Evolutionary conservation across 2,888 invertebrate species (phyloP).

Genomic region (Aleiodes testaceus): DNA sequence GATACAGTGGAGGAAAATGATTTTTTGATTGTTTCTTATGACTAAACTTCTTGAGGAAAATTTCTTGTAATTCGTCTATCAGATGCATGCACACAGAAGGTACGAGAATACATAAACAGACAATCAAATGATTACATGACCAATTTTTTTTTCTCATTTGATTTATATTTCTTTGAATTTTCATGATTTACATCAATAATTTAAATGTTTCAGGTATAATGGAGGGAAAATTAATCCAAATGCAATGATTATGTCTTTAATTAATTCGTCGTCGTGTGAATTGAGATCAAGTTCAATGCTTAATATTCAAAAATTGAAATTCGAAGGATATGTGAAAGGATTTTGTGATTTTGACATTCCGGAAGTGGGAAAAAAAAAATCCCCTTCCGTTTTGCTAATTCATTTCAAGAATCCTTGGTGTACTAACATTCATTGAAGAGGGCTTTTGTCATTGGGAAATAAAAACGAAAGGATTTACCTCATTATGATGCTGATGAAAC

Average conservation of each 20-base stretch:
- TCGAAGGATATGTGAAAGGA: neutral
- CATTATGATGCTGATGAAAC: neutral
- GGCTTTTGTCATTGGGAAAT: neutral
- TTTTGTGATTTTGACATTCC: neutral
- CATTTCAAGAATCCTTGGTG: conserved; percentile 1
- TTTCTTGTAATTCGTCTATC: neutral
- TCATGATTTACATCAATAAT: neutral
- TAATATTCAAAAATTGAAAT: neutral
- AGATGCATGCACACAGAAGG: neutral
- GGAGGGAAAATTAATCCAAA: neutral
- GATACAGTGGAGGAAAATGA: conserved; percentile 3
- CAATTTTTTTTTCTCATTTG: neutral
- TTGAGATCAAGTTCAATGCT: neutral
- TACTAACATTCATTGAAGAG: neutral
- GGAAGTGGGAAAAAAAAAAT: conserved; percentile 9
- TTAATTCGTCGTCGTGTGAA: neutral
- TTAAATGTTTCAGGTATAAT: neutral
- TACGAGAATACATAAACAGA: conserved; percentile 3
- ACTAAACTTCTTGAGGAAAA: neutral
- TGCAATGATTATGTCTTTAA: no score
- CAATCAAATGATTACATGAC: conserved; percentile 23
- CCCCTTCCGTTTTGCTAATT: conserved; percentile 13
- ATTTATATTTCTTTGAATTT: neutral
- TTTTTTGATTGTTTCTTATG: neutral
- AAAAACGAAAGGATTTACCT: conserved; percentile 2